A percentile compares a stretch with the other conserved stretches of the same genome.
These are phyloP conservation scores for Kryptopterus vitreolus DNA, from an alignment of 2,797 vertebrate genomes.

Conservation along the genomic window DNA sequence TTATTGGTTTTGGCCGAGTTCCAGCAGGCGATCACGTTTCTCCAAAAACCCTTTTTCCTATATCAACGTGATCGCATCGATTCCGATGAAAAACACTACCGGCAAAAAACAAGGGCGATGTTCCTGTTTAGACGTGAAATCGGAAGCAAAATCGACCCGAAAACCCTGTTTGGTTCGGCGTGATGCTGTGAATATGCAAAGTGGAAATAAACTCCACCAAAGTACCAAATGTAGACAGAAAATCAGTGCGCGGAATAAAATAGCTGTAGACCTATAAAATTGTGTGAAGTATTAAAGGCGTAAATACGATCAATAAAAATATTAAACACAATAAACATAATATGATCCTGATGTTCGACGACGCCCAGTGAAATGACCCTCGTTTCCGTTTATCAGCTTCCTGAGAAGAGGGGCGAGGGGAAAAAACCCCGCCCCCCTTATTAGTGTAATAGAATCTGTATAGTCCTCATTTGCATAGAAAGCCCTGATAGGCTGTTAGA, in stretches of 20 bases:
- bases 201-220: conserved; percentile 1
- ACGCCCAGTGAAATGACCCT: neutral
- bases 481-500: neutral
- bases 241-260: no score
- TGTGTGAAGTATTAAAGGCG: no score
- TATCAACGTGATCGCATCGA: neutral
- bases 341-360: neutral
- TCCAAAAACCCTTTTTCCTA: no score
- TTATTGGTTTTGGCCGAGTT: neutral
- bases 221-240: neutral
- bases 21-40: neutral
- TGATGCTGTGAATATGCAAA: neutral
- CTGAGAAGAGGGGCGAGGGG: neutral
- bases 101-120: neutral
- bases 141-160: neutral
- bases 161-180: neutral
- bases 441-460: neutral
- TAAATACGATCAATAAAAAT: no score
- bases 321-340: no score
- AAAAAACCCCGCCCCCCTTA: neutral
- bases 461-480: neutral
- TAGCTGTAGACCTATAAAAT: no score
- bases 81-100: neutral
- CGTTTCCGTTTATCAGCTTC: neutral
- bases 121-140: neutral